phyloP scores from a whole-genome alignment of 2,797 vertebrate genomes.

The Chloroceryle inda region DNA sequence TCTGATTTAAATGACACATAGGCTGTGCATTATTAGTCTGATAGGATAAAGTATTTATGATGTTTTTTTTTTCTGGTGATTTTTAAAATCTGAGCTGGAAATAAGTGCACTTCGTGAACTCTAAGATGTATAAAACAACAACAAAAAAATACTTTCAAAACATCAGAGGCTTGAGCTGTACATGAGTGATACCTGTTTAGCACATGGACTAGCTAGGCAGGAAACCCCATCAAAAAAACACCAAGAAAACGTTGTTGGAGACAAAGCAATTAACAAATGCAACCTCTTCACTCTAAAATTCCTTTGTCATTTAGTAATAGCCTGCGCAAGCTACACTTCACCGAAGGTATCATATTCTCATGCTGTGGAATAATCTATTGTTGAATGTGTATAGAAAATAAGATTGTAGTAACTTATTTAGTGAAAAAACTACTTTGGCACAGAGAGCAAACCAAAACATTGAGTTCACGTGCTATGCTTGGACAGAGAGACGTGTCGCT shows the following conservation, averaged over 20 bases:
- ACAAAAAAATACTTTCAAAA: not conserved
- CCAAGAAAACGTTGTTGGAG: not conserved
- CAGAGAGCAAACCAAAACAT: not conserved
- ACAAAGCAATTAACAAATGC: not conserved
- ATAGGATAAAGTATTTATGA: not conserved
- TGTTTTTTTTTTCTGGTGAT: not conserved
- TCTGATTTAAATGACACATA: conserved; percentile 34
- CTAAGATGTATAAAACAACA: not conserved
- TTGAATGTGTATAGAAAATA: not conserved
- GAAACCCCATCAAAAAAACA: not conserved
- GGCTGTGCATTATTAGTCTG: not conserved
- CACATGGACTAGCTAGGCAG: not conserved
- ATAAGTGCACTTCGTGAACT: not conserved
- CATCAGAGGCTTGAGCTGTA: not conserved
- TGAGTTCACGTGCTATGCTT: accelerated
- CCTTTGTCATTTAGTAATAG: conserved; percentile 36
- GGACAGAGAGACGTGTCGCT: not conserved
- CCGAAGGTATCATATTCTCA: not conserved
- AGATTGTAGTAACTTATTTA: not conserved
- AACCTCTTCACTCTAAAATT: conserved; percentile 27
- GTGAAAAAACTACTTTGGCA: not conserved
- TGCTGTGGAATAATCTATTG: not conserved
- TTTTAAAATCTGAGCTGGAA: conserved; percentile 19
- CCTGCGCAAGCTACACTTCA: not conserved
- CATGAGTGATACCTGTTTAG: not conserved